A percentile compares a stretch with the other conserved stretches of the same genome.
phyloP scores from a whole-genome alignment of 2,113 vertebrate species.

The Mustelus asterias region DNA sequence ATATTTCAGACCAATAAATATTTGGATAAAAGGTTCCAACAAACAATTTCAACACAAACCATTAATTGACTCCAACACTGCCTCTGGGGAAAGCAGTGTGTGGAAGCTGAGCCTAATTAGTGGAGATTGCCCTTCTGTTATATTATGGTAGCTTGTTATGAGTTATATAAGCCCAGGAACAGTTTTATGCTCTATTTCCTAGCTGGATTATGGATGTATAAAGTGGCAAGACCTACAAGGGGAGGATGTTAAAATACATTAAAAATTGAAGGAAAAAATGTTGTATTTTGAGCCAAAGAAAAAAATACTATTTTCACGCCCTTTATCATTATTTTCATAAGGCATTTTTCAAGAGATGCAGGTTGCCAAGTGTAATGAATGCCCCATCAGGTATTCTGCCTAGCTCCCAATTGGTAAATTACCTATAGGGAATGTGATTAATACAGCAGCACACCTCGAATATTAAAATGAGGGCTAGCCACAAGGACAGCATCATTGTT shows the following conservation, averaged over 20 bases:
- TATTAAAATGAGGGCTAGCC: too few relatives aligned
- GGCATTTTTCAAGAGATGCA: not conserved
- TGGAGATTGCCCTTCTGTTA: not conserved
- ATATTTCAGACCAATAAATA: not conserved
- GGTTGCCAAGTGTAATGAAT: not conserved
- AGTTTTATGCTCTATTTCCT: not conserved
- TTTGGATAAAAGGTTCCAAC: not conserved
- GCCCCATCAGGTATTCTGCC: too few relatives aligned
- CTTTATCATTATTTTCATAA: not conserved
- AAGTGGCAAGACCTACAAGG: not conserved
- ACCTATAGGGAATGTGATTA: too few relatives aligned
- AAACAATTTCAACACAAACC: not conserved
- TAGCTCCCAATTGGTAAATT: too few relatives aligned
- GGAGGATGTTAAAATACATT: not conserved
- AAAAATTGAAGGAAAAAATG: not conserved
- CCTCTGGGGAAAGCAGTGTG: not conserved
- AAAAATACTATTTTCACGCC: not conserved
- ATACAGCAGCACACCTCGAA: too few relatives aligned
- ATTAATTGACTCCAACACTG: not conserved
- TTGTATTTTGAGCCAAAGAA: not conserved
- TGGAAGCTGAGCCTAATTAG: not conserved
- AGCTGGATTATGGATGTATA: not conserved
- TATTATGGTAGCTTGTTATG: not conserved
- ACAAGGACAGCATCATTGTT: not conserved
- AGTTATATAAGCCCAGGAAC: not conserved